Percentiles rank a stretch among this genome's conserved stretches.
Conservation (phyloP, 2,113 vertebrate species). For the Empidonax alnorum region DNA sequence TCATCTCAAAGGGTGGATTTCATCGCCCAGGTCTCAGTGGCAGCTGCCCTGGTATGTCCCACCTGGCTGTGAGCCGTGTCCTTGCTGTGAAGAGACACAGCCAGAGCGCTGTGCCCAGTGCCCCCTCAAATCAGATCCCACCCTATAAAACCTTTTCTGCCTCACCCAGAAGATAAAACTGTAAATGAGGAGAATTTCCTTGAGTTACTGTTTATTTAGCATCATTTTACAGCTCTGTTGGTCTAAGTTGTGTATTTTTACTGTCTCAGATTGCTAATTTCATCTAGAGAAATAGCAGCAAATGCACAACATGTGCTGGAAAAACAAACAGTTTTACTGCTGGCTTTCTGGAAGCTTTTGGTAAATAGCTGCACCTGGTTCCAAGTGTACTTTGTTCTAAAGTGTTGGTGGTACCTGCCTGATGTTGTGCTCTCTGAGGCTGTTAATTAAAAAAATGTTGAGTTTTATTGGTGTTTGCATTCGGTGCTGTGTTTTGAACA, state of each 20-base stretch:
- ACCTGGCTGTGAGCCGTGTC: neutral
- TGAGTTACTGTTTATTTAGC: neutral
- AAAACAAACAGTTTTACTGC: slow-evolving; percentile 39
- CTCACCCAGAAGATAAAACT: neutral
- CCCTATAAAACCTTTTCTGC: neutral
- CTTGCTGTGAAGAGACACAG: rapidly evolving
- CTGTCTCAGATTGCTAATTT: neutral
- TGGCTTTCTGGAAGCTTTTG: slow-evolving; percentile 15
- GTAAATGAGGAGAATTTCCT: neutral
- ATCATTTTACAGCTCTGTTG: neutral
- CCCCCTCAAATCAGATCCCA: neutral
- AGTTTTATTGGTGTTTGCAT: neutral
- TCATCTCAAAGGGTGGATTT: neutral
- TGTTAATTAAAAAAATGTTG: neutral
- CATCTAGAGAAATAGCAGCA: neutral
- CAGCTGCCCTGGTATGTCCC: neutral
- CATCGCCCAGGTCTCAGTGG: neutral
- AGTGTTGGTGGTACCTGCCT: neutral
- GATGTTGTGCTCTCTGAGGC: neutral
- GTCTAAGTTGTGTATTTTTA: neutral
- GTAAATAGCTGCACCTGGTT: slow-evolving; percentile 27
- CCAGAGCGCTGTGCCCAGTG: neutral
- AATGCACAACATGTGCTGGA: neutral
- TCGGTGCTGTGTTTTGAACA: neutral
- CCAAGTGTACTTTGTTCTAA: neutral